Base-by-base conservation (phyloP, 2,888 invertebrate species). In the Caradrina clavipalpis region DNA sequence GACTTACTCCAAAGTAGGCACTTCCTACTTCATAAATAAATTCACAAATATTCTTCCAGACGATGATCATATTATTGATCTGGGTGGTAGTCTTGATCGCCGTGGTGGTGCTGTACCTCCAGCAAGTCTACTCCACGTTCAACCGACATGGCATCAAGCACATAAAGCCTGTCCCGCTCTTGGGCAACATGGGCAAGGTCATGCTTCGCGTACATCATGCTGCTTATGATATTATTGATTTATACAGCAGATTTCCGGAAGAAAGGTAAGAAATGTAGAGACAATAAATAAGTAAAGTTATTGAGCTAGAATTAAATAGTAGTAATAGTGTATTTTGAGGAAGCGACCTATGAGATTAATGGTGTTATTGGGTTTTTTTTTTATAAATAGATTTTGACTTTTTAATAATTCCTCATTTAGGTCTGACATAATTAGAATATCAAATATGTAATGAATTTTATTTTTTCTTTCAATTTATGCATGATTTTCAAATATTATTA, bases 111-210 rank as follows among this genome's bases (percentile, higher is more conserved):
- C 58, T 91, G 3, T 87, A 88, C 78, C 69, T 83, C 17, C 81
- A 80, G 0, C 75, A 85, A 53, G 55, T 75, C 0, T 90, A 86
- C 78, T 84, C 87, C 5, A 83, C 78, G 26, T 91, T 91, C 71
- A 83, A 71, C 13, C 76, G 65, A 7, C 42, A 84, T 78, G 91
- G 88, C 0, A 84, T 92, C 4, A 90, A 88, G 70, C 69, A 85
- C 54, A 45, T 83, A 0, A 78, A 70, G 31, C 76, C 86, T 0
- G 4, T 85, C 0, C 91, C 90, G 4, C 21, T 89, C 0, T 5
- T 92, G 15, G 91, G 92, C 4, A 89, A 91, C 58, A 86, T 89
- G 84, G 42, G 51, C 0, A 67, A 50, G 0, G 4, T 87, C 0
- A 0, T 84, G 0, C 45, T 87, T 7, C 71, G 81, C 62, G 21